Percentiles rank a stretch among this genome's conserved stretches.
phyloP scores from a whole-genome alignment of 2,888 invertebrate genomes.

The Cerceris rybyensis region DNA sequence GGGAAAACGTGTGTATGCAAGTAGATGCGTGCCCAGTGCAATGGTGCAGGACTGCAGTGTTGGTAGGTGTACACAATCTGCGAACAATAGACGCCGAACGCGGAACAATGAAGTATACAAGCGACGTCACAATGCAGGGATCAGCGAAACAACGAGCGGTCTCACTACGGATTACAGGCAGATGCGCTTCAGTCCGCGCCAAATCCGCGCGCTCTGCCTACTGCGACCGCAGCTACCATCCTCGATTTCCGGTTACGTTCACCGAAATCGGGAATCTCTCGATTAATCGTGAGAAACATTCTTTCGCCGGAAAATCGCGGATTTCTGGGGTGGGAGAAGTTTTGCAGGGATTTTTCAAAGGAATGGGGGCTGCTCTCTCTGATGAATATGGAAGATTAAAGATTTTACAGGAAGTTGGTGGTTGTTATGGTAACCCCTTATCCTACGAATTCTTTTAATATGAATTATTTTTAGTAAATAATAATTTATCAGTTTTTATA shows the following conservation, averaged over 20 bases:
- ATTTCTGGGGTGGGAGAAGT: neutral
- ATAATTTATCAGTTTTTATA: no score
- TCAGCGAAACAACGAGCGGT: slow-evolving; percentile 78
- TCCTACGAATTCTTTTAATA: no score
- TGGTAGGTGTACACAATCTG: slow-evolving; percentile 77
- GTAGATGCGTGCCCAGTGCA: slow-evolving; percentile 49
- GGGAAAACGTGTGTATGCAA: slow-evolving; percentile 23
- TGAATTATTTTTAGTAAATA: no score
- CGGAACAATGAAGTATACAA: slow-evolving; percentile 77
- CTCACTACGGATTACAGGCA: slow-evolving; percentile 79
- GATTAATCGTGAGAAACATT: slow-evolving; percentile 4
- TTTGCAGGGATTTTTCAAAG: neutral
- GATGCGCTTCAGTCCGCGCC: slow-evolving; percentile 70
- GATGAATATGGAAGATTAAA: no score
- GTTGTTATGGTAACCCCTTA: no score
- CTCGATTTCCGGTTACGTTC: slow-evolving; percentile 17
- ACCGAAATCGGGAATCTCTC: neutral
- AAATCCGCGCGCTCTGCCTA: slow-evolving; percentile 60
- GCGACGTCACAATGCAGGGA: slow-evolving; percentile 76
- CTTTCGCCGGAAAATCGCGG: neutral
- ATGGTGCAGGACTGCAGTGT: slow-evolving; percentile 48
- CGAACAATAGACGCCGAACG: slow-evolving; percentile 73
- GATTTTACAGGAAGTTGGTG: no score
- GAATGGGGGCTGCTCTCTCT: no score
- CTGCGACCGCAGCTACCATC: slow-evolving; percentile 31